Base-by-base conservation (phyloP, 2,888 invertebrate species). In the Drosophila siamana region DNA sequence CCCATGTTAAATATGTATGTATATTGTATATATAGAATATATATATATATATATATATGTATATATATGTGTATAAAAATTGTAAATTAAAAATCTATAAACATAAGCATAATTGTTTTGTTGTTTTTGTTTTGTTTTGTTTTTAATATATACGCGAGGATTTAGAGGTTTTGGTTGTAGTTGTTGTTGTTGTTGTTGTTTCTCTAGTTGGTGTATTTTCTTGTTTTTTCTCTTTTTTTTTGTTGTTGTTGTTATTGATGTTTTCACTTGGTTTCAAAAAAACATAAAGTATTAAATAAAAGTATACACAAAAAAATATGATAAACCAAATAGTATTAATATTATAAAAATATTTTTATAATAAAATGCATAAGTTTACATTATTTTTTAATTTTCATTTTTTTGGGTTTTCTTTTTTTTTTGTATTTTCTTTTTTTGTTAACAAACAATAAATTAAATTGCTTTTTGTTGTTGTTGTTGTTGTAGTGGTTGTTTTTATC, bases 131-230 rank as follows among this genome's bases (percentile, higher is more conserved):
- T 47, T 51, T 52, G 22, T 61, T 16, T 59, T n/a, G n/a, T n/a
- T n/a, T 52, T 75, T 63, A 47, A 54, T 2, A 50, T 63, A 69
- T 70, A 86, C 89, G 88, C 88, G 88, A 88, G 88, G 88, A 82
- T 86, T 84, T 80, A 78, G 81, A 83, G 88, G 83, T 88, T 87
- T 88, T 89, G 87, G 88, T 88, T 81, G 74, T 59, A 43, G 66
- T 69, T 67, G 59, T 74, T 60, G 38, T 62, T 63, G 44, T 63
- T 43, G 55, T 60, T 19, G 26, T 26, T 26, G 26, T 26, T 26
- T 26, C 26, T 26, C 26, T 26, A 6, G 26, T 26, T 26, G 26
- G 26, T 26, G 26, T 26, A 26, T 52, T 30, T 55, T 41, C 9
- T 54, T 62, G 19, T 55, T 19, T 19, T 19, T 19, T 61, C 5